Evolutionary conservation across 1,140 invertebrate species (phyloP), one percentile per base, ranked within the genome.

Genomic region (Papilio aristodemus): DNA sequence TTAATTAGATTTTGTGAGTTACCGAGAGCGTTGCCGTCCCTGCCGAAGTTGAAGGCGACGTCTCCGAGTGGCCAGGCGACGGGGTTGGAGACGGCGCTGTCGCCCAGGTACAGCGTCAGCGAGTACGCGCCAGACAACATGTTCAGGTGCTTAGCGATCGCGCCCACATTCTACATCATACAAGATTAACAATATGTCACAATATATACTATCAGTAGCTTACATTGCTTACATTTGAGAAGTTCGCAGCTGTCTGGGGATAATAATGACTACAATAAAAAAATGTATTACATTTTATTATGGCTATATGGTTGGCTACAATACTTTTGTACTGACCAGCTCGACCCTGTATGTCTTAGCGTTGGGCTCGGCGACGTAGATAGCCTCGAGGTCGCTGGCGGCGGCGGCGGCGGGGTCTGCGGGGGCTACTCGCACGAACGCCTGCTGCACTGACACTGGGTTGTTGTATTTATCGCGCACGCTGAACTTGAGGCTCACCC

Each of bases 341-440:
- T 99, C 97, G 76, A 99, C 96, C 91, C 97, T 97, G 81, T 99
- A 98, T n/a, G 95, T 92, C 75, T 95, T 94, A 71, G 92, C 92
- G 58, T 93, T 92, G 83, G 95, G 94, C 86, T 99, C 98, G 13
- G 97, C 97, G 27, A 99, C 95, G 86, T 98, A 99, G 76, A 98
- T 95, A 36, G 98, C 96, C 92, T 99, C 98, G 73, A 95, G 94
- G 17, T 94, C 93, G 0, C 92, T 8, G 4, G 1, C 93, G 59
- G 94, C 92, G 14, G 91, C 84, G 78, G 96, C 89, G 25, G 92
- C 93, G 22, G 14, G n/a, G 41, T 13, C 7, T 10, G 43, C 46
- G 79, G 96, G 91, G 27, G 92, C 93, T 19, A 99, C 93, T 19
- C 96, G 94, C 4, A 99, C 94, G 91, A 99, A 99, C 0, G 97